phyloP scores from a whole-genome alignment of 2,888 invertebrate species.

The Watsonalla cultraria region DNA sequence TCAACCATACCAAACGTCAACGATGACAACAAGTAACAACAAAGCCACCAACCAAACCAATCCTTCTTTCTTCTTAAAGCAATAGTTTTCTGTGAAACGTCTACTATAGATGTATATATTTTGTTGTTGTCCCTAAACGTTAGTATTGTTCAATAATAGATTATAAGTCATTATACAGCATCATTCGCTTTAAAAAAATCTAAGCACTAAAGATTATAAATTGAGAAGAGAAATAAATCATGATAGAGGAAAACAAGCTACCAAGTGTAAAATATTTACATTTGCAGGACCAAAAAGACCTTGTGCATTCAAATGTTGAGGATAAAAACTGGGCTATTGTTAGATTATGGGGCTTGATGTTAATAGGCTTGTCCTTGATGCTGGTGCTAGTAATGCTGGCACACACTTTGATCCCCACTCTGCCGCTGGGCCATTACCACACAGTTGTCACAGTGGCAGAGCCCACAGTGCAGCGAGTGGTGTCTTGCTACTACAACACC shows the following conservation, averaged over 20 bases:
- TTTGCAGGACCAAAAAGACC: not conserved
- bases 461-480: conserved; percentile 26
- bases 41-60: too few relatives aligned
- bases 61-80: too few relatives aligned
- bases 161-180: too few relatives aligned
- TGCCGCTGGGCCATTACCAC: not conserved
- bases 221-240: not conserved
- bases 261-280: not conserved
- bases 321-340: not conserved
- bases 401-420: not conserved
- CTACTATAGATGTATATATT: too few relatives aligned
- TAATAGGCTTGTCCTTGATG: not conserved
- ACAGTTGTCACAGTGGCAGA: not conserved
- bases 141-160: too few relatives aligned
- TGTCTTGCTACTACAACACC: conserved; percentile 85
- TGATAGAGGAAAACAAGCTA: not conserved
- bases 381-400: not conserved
- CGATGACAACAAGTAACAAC: too few relatives aligned
- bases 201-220: too few relatives aligned
- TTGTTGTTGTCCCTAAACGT: too few relatives aligned
- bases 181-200: too few relatives aligned
- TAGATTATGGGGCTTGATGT: not conserved
- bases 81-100: too few relatives aligned
- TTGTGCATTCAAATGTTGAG: not conserved
- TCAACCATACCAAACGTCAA: too few relatives aligned